These are phyloP conservation scores for Hyles vespertilio DNA, from an alignment of 1,140 invertebrate genomes.

Conservation along the genomic window DNA sequence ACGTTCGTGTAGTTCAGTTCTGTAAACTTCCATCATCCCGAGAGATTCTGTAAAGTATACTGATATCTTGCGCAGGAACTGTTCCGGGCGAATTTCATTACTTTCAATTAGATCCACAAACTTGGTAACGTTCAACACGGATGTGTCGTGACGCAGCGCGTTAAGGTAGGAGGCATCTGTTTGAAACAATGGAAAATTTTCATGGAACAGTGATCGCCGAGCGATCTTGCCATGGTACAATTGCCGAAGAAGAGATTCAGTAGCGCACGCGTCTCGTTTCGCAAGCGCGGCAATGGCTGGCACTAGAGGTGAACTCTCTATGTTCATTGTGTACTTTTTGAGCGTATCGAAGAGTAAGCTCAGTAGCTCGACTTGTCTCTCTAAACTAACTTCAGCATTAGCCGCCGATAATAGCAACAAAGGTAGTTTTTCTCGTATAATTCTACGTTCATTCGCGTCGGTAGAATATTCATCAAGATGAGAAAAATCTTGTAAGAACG, in stretches of 20 bases:
- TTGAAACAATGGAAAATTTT: conserved; percentile 31
- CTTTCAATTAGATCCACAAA: background rate
- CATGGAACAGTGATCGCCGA: conserved; percentile 30
- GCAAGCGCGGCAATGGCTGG: conserved; percentile 19
- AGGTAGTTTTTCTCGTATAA: conserved; percentile 10
- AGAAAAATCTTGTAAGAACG: conserved; percentile 36
- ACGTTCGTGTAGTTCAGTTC: background rate
- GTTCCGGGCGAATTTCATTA: background rate
- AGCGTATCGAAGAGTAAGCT: background rate
- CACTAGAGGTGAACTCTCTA: conserved; percentile 12
- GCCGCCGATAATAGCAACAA: conserved; percentile 20
- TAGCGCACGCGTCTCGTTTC: conserved; percentile 12
- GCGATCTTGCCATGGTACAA: conserved; percentile 31
- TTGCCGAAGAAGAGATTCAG: conserved; percentile 8
- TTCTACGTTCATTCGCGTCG: conserved; percentile 24
- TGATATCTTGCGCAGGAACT: conserved; percentile 5
- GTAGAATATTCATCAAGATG: conserved; percentile 41
- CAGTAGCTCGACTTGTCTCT: background rate
- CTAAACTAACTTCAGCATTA: conserved; percentile 1
- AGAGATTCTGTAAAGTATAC: conserved; percentile 6
- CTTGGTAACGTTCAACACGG: background rate
- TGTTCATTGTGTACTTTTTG: background rate
- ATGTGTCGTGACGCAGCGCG: conserved; percentile 16
- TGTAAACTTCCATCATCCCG: background rate
- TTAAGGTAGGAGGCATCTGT: conserved; percentile 40